Evolutionary conservation across 2,113 vertebrate species (phyloP).

Genomic region (Phalacrocorax carbo): DNA sequence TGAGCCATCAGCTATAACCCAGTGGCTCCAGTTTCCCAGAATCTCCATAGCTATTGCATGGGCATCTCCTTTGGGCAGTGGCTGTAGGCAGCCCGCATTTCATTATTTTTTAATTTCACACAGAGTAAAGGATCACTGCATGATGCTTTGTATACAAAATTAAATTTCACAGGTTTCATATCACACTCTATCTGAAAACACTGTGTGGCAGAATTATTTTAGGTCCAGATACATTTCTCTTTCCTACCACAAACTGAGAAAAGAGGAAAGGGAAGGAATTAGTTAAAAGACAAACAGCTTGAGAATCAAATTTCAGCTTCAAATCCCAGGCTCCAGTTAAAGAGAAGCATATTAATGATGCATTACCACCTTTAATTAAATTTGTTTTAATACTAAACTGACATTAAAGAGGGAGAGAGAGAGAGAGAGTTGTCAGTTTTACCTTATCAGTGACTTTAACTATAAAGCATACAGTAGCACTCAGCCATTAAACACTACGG

Average conservation of each 20-base stretch:
- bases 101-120: neutral
- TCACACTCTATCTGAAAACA: neutral
- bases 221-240: neutral
- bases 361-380: neutral
- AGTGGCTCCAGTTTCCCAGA: neutral
- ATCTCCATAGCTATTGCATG: neutral
- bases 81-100: neutral
- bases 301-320: neutral
- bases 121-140: neutral
- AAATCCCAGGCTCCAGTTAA: neutral
- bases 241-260: neutral
- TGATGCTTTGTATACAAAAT: fast-evolving
- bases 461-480: neutral
- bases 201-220: neutral
- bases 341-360: neutral
- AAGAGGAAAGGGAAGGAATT: neutral
- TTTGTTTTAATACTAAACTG: neutral
- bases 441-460: neutral
- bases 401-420: neutral
- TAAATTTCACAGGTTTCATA: neutral
- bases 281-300: neutral
- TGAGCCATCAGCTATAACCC: neutral
- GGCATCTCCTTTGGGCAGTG: neutral
- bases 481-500: neutral
- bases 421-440: neutral